These are phyloP conservation scores for Sus cebifrons DNA, from an alignment of 2,797 vertebrate species.

Conservation along the genomic window DNA sequence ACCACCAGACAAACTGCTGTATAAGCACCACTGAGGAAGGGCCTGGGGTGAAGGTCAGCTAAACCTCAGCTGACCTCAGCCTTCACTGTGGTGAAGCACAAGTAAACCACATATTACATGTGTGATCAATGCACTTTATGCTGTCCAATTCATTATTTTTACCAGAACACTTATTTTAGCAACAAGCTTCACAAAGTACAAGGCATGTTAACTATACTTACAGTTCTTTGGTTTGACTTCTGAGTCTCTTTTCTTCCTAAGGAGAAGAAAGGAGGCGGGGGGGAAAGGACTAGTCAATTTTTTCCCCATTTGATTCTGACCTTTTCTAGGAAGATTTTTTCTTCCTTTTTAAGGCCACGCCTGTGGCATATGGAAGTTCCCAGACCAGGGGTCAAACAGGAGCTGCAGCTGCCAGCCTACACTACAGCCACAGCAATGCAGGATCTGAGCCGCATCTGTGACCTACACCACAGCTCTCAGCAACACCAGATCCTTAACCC, in stretches of 20 bases:
- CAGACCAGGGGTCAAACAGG: too few relatives aligned
- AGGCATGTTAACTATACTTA: conserved; percentile 83
- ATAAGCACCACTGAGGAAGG: not conserved
- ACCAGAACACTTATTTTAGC: not conserved
- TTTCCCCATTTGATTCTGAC: not conserved
- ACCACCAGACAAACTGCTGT: not conserved
- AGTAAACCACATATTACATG: fast-evolving
- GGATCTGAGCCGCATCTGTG: too few relatives aligned
- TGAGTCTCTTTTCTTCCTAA: conserved; percentile 95
- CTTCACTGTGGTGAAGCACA: not conserved
- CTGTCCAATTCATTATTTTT: not conserved
- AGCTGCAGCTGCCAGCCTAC: too few relatives aligned
- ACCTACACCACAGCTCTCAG: too few relatives aligned
- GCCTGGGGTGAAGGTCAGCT: not conserved
- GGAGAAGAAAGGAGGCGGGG: conserved; percentile 74
- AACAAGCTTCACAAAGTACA: not conserved
- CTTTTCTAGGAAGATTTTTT: not conserved
- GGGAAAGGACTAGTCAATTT: conserved; percentile 44
- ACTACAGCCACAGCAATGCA: too few relatives aligned
- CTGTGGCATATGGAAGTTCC: too few relatives aligned
- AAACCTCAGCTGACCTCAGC: not conserved
- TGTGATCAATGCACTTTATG: fast-evolving
- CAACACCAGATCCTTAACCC: too few relatives aligned
- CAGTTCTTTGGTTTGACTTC: conserved; percentile 93
- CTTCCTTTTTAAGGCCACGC: too few relatives aligned